Evolutionary conservation across 2,113 vertebrate genomes (phyloP), one percentile per base, ranked within the genome.

Genomic region (Gila orcuttii): DNA sequence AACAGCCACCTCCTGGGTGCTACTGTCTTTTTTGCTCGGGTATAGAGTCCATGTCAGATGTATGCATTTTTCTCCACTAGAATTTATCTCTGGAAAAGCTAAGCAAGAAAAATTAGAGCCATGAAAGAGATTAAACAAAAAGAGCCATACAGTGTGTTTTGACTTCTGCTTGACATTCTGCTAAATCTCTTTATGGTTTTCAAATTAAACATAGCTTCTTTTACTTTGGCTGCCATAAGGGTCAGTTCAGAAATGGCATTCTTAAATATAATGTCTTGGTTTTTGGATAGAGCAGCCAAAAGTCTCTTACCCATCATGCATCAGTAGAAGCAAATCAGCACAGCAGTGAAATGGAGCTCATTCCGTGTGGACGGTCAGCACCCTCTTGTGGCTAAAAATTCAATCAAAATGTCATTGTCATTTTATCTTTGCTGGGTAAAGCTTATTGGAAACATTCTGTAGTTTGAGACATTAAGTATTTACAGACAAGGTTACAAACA

Each of bases 341-440:
- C 11, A 45, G 5, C 33, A 19, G 21, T 17, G 47, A 33, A 81
- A 81, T 4, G 3, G 17, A 66, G 25, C 15, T 50, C 25, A 5
- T 52, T 76, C 4, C 23, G 2, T 82, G 60, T 69, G 28, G 25
- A 71, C 23, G 5, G 9, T 83, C 33, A 57, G 68, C 81, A 39
- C 81, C 68, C 81, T 73, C 81, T 83, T 59, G 81, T 83, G 81
- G 81, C 66, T n/a, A 10, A n/a, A 83, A 9, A 25, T 31, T 8
- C 3, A 50, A 39, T 25, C n/a, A 76, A 76, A 75, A 9, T 39
- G 39, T 28, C 45, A 31, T 8, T 19, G 15, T 28, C 1, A 11
- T 2, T n/a, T 25, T 62, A 10, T 39, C 68, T 10, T 71, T 69
- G 17, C 66, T 36, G 17, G 15, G 66, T 8, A 69, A 36, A 36